Percentiles rank a stretch among this genome's conserved stretches.
These are phyloP conservation scores for Penaeus vannamei DNA, from an alignment of 1,140 invertebrate genomes.

Conservation along the genomic window DNA sequence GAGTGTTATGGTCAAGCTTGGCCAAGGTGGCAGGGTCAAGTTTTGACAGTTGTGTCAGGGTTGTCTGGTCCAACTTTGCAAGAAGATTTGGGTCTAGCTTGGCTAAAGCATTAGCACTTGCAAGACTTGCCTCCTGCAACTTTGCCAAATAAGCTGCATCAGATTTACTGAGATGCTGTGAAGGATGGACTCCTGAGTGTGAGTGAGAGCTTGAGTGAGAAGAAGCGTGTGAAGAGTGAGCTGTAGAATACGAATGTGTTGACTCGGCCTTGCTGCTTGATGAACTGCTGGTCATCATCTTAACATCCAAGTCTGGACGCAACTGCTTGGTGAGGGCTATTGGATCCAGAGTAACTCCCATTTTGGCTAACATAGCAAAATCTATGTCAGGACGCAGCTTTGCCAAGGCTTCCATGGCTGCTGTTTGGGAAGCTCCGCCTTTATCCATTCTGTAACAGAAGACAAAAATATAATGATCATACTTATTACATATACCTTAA, in stretches of 20 bases:
- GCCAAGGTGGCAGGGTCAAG: slow-evolving; percentile 63
- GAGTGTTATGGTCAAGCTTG: slow-evolving; percentile 65
- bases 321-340: slow-evolving; percentile 63
- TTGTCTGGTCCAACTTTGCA: slow-evolving; percentile 63
- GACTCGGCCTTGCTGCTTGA: slow-evolving; percentile 61
- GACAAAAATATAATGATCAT: neutral
- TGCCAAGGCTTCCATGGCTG: slow-evolving; percentile 66
- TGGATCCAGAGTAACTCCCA: slow-evolving; percentile 67
- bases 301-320: slow-evolving; percentile 65
- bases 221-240: slow-evolving; percentile 58
- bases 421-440: slow-evolving; percentile 59
- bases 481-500: too few species aligned
- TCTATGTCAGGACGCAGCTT: slow-evolving; percentile 66
- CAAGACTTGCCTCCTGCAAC: slow-evolving; percentile 66
- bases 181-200: slow-evolving; percentile 41
- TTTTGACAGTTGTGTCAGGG: slow-evolving; percentile 65
- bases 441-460: slow-evolving; percentile 53
- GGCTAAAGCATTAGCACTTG: slow-evolving; percentile 66
- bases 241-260: slow-evolving; percentile 55
- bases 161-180: slow-evolving; percentile 63
- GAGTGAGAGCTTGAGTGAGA: slow-evolving; percentile 50
- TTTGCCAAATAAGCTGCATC: slow-evolving; percentile 66
- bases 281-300: slow-evolving; percentile 62
- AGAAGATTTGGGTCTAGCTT: slow-evolving; percentile 66
- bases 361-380: slow-evolving; percentile 66